phyloP scores from a whole-genome alignment of 2,797 vertebrate species.

The Syndactyla subalaris region DNA sequence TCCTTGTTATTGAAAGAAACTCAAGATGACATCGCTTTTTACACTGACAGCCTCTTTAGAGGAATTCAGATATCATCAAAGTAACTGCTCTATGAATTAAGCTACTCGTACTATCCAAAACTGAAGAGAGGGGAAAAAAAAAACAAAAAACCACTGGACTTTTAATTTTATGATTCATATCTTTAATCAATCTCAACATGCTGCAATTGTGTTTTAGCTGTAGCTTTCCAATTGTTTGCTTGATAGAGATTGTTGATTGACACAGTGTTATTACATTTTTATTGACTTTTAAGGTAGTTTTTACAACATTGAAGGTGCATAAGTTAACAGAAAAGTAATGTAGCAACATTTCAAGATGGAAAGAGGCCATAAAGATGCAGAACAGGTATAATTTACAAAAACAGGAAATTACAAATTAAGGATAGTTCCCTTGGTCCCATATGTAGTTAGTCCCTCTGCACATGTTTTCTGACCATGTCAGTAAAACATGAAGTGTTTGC shows the following conservation, averaged over 20 bases:
- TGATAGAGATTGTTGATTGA: slow-evolving; percentile 66
- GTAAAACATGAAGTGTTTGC: background rate
- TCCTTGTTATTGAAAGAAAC: slow-evolving; percentile 11
- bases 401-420: slow-evolving; percentile 59
- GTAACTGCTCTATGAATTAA: slow-evolving; percentile 68
- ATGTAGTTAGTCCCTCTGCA: background rate
- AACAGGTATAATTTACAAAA: slow-evolving; percentile 54
- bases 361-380: slow-evolving; percentile 63
- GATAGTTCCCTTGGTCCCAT: background rate
- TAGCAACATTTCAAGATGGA: slow-evolving; percentile 65
- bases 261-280: slow-evolving; percentile 66
- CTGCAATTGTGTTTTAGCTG: slow-evolving; percentile 53
- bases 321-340: slow-evolving; percentile 69
- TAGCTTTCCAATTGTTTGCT: slow-evolving; percentile 70
- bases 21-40: background rate
- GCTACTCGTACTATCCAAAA: slow-evolving; percentile 67
- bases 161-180: slow-evolving; percentile 77
- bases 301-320: slow-evolving; percentile 70
- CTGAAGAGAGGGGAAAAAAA: background rate
- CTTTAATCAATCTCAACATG: slow-evolving; percentile 73
- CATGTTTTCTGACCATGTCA: background rate
- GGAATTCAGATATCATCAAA: slow-evolving; percentile 64
- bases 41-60: slow-evolving; percentile 14
- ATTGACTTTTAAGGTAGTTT: slow-evolving; percentile 70
- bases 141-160: fast-evolving